Evolutionary conservation across 1,140 invertebrate species (phyloP).

Genomic region (Drosophila orena): DNA sequence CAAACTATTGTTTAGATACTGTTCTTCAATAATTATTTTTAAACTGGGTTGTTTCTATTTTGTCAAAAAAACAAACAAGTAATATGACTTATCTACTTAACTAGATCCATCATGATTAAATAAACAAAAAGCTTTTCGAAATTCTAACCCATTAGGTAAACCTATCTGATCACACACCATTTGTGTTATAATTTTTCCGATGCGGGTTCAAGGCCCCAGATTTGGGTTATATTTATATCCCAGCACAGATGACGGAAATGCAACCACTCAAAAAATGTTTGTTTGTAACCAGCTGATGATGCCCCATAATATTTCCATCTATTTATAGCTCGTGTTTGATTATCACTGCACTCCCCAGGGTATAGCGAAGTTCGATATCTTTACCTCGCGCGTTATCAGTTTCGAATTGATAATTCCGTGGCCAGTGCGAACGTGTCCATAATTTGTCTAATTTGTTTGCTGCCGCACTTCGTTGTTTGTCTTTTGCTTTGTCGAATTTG

Average conservation of each 20-base stretch:
- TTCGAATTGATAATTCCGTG: constrained; percentile 43
- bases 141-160: background rate
- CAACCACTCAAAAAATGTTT: constrained; percentile 22
- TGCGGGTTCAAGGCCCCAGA: constrained; percentile 7
- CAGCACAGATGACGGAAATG: constrained; percentile 15
- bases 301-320: background rate
- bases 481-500: constrained; percentile 65
- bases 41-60: too few species aligned
- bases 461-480: constrained; percentile 61
- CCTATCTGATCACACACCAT: background rate
- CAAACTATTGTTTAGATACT: too few species aligned
- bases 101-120: background rate
- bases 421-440: constrained; percentile 10
- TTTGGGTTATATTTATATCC: constrained; percentile 10
- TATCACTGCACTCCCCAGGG: constrained; percentile 1
- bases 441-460: constrained; percentile 68
- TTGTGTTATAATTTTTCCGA: constrained; percentile 1
- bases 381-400: constrained; percentile 31
- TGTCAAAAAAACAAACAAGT: too few species aligned
- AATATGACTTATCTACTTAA: too few species aligned
- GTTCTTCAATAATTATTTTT: too few species aligned
- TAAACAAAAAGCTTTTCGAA: background rate
- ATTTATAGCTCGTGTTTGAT: constrained; percentile 8
- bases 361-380: background rate
- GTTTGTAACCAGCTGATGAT: constrained; percentile 17